Percentiles rank a stretch among this genome's conserved stretches.
These are phyloP conservation scores for Phaethon lepturus DNA, from an alignment of 2,113 vertebrate genomes.

Conservation along the genomic window DNA sequence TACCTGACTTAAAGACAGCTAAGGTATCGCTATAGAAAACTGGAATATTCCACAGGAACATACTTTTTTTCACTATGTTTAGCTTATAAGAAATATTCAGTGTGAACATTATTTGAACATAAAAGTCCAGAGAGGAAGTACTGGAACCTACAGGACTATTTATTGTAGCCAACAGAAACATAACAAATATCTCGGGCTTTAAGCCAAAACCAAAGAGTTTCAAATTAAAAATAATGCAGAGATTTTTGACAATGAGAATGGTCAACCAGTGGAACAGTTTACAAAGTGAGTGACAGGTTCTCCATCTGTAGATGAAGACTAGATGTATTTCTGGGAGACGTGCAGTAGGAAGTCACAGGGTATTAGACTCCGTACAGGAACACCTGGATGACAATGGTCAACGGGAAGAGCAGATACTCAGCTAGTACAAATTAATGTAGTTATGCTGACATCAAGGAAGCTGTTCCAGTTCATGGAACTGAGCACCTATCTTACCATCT, in stretches of 20 bases:
- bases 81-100: not conserved
- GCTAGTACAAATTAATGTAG: not conserved
- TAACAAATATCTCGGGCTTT: not conserved
- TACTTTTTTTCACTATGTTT: not conserved
- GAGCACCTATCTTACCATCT: not conserved
- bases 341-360: not conserved
- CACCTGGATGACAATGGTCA: not conserved
- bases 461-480: not conserved
- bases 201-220: not conserved
- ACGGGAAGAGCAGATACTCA: not conserved
- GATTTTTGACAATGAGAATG: not conserved
- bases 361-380: not conserved
- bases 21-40: not conserved
- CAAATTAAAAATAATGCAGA: not conserved
- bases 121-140: not conserved
- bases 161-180: not conserved
- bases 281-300: not conserved
- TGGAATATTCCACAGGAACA: not conserved
- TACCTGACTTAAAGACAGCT: not conserved
- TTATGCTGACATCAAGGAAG: not conserved
- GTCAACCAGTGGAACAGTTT: not conserved
- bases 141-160: not conserved
- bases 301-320: not conserved
- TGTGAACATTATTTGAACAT: not conserved
- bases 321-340: not conserved